Conservation (phyloP, 2,888 invertebrate species). For the Acanthopleura granulata region DNA sequence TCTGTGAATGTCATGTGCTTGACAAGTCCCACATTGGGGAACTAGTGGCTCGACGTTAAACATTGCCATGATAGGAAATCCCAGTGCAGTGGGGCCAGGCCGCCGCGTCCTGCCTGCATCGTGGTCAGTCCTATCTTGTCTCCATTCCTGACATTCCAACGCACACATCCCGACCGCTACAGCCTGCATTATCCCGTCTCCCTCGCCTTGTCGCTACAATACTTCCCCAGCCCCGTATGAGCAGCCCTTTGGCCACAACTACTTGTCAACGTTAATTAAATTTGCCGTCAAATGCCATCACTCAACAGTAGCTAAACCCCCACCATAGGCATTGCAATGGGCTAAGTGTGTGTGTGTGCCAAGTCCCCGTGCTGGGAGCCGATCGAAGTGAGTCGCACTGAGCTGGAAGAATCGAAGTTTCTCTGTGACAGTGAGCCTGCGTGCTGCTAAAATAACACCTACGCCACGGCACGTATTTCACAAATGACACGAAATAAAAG, state of each 20-base stretch:
- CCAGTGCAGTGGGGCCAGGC: not conserved
- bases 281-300: conserved; percentile 19
- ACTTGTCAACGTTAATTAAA: conserved; percentile 18
- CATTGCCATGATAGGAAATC: not conserved
- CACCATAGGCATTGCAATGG: conserved; percentile 11
- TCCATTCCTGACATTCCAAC: conserved; percentile 12
- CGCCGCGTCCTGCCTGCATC: not conserved
- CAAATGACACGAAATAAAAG: not conserved
- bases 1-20: conserved; percentile 20
- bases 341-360: not conserved
- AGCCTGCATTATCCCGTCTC: no score
- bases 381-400: conserved; percentile 13
- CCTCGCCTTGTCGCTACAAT: no score
- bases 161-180: not conserved
- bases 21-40: conserved; percentile 9
- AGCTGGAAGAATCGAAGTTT: not conserved
- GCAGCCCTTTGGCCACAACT: not conserved
- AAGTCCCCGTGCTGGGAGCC: not conserved
- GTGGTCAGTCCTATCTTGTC: conserved; percentile 15
- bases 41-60: not conserved
- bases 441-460: not conserved
- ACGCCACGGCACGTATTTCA: not conserved
- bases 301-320: conserved; percentile 15
- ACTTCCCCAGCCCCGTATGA: not conserved
- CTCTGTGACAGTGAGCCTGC: conserved; percentile 6